Base-by-base conservation (phyloP, 2,888 invertebrate genomes). In the Portevinia maculata region DNA sequence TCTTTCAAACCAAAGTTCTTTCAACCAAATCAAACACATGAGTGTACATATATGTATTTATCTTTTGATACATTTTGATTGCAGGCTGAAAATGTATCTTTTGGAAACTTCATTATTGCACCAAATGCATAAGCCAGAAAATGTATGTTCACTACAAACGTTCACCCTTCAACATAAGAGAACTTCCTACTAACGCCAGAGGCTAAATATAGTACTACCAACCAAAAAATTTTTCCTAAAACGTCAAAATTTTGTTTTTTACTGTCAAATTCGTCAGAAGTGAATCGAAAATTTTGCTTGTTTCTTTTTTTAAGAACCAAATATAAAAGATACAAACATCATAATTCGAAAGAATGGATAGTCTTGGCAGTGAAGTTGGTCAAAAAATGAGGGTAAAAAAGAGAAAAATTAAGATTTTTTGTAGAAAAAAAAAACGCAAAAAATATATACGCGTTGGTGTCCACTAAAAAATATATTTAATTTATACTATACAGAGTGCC, bases 301-400 rank as follows among this genome's bases (percentile, higher is more conserved):
- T 13, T 32, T 15, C 15, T 41, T 50, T 37, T 37, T 41, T 55
- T 60, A 41, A 34, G 21, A 11, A 41, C 53, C 60, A 53, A 60
- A 44, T 53, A 52, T 30, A 24, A 52, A 17, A 34, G 9, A 24
- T 39, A 70, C 3, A 41, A 41, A 28, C 19, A 62, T 9, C 48
- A 19, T 55, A 48, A 41, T 32, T 75, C 34, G 13, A 17, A 74
- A 86, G 79, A 78, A 96, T 96, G 96, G 95, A 95, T 87, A 94
- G 93, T 87, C 94, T 95, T 89, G 96, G 96, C 86, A 94, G 95
- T 86, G 96, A 96, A 93, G 96, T 96, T 86, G 96, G 96, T 8
- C 95, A 96, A 89, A 96, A 96, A 92, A 95, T 96, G 93, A 92
- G 96, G 91, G 96, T 96, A 93, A 93, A 37, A 15, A 13, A 24